Evolutionary conservation across 2,113 vertebrate species (phyloP).

Genomic region (Jaculus jaculus): DNA sequence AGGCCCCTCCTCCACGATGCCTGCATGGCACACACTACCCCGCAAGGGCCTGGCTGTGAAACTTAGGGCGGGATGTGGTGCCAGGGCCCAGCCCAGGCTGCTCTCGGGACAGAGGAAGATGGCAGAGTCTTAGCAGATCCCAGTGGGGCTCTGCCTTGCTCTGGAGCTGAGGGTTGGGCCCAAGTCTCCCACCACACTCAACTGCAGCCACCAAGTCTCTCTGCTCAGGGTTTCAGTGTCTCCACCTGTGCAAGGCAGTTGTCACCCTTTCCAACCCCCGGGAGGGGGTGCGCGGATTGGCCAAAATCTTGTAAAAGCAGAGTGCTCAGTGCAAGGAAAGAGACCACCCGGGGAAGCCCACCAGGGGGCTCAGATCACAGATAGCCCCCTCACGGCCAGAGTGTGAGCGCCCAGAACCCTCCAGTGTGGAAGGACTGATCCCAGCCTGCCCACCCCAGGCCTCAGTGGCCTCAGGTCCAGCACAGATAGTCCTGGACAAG

Average conservation of each 20-base stretch:
- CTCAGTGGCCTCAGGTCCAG: background rate
- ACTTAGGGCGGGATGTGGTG: background rate
- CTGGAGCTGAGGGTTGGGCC: background rate
- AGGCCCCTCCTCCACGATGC: background rate
- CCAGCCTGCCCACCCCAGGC: background rate
- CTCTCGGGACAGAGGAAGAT: background rate
- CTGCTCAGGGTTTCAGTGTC: background rate
- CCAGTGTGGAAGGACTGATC: background rate
- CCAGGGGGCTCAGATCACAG: background rate
- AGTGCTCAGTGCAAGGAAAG: background rate
- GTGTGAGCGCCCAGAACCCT: background rate
- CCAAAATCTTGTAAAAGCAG: background rate
- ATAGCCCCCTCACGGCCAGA: fast-evolving
- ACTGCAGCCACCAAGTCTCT: background rate
- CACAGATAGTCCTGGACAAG: background rate
- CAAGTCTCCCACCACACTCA: background rate
- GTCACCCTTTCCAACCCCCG: fast-evolving
- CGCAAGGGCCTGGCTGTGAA: background rate
- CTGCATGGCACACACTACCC: background rate
- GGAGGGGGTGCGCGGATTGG: background rate
- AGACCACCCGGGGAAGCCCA: background rate
- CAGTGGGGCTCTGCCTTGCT: background rate
- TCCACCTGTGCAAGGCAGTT: too few relatives aligned
- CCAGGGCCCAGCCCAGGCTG: background rate
- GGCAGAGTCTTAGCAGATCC: background rate